Base-by-base conservation (phyloP, 37 sponge, comb jelly and placozoan species). In the Halisarca cf. caerulea region DNA sequence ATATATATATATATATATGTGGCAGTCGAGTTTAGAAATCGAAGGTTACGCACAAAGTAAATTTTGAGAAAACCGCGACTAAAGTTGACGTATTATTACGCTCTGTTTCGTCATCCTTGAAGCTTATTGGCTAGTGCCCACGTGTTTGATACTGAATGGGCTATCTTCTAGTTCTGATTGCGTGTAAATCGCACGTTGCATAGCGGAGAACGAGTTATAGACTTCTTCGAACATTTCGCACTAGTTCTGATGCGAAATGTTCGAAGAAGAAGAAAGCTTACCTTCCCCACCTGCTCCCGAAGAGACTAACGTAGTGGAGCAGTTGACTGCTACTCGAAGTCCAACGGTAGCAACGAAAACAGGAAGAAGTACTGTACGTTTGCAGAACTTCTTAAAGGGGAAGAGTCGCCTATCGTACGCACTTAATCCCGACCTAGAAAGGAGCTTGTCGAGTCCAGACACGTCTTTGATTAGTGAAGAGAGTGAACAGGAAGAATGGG, bases 381-480 rank as follows among this genome's bases (percentile, higher is more conserved):
- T 68, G 30, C 3, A 68, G 4, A 30, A 17, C 14, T 47, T 47
- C 51, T 6, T 47, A 11, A 66, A 32, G 0, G 82, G 68, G 27
- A 64, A 59, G 2, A 41, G 33, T 2, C 37, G 66, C 37, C 27
- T 66, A 34, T 42, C 66, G 40, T 82, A 82, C 6, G 62, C 47
- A 40, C 82, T 64, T 40, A 36, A n/a, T 20, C 82, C 68, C 18
- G 28, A 42, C 3, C 68, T 82, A 3, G 66, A 66, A 25, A 44
- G 6, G 9, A 82, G 82, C 41, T 34, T 66, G 66, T 82, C 66
- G 8, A 42, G 0, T 18, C 41, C 82, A 6, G 68, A 66, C 0
- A 39, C 25, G 9, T 47, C 51, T 11, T 47, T 47, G 6, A 6
- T 6, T 11, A 47, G 51, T 11, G 51, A 47, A 47, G 51, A 47